phyloP scores from a whole-genome alignment of 2,113 vertebrate genomes.

The Porphyrio hochstetteri region DNA sequence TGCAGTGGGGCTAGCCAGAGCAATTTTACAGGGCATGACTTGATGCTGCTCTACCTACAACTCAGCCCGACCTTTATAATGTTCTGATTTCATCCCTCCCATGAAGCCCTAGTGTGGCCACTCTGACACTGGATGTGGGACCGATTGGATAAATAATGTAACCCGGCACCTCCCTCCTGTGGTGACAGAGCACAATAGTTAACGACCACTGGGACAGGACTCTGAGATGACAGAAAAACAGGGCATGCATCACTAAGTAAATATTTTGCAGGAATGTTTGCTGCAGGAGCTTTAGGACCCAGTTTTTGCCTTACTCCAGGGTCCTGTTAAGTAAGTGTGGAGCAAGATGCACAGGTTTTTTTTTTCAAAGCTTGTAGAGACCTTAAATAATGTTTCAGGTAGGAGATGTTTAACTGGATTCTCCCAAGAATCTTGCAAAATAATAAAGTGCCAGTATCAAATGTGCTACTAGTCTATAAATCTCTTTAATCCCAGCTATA shows the following conservation, averaged over 20 bases:
- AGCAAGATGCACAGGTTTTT: neutral
- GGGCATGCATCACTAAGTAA: neutral
- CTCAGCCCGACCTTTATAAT: neutral
- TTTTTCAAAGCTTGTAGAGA: neutral
- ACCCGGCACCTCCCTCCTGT: neutral
- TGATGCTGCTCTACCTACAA: neutral
- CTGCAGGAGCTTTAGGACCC: neutral
- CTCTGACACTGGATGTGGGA: neutral
- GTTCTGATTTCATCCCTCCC: neutral
- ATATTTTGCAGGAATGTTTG: constrained; percentile 5
- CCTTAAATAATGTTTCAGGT: neutral
- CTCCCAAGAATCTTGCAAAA: neutral
- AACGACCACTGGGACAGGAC: neutral
- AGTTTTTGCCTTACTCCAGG: neutral
- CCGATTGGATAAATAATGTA: neutral
- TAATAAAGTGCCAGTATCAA: neutral
- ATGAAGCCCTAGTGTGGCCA: neutral
- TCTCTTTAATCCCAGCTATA: neutral
- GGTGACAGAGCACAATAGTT: neutral
- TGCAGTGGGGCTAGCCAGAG: neutral
- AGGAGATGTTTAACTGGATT: neutral
- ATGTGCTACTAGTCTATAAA: neutral
- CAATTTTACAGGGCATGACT: neutral
- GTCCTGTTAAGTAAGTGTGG: neutral
- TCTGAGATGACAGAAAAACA: neutral